Conservation (phyloP, 2,888 invertebrate species). For the Odontocolon sp. region DNA sequence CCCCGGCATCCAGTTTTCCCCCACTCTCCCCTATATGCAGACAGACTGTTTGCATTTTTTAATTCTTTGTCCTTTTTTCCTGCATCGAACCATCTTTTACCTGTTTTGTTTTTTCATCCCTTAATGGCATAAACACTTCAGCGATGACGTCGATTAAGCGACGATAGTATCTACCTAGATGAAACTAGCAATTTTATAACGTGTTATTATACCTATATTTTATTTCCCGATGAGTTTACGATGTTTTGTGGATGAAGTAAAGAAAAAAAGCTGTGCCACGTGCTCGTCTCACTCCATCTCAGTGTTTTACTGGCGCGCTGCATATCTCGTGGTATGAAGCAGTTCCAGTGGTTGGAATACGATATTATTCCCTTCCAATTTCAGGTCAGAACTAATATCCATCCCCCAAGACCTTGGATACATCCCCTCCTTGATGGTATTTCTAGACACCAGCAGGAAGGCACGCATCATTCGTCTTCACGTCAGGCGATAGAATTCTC, state of each 20-base stretch:
- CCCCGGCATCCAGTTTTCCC: no score
- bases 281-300: constrained; percentile 1
- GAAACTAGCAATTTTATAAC: background rate
- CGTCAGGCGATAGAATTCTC: constrained; percentile 49
- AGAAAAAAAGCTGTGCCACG: no score
- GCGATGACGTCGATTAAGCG: no score
- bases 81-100: no score
- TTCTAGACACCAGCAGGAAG: constrained; percentile 53
- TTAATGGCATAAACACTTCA: no score
- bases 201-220: background rate
- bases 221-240: background rate
- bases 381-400: constrained; percentile 57
- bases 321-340: constrained; percentile 54
- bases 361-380: constrained; percentile 57
- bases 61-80: no score
- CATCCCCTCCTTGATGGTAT: constrained; percentile 53
- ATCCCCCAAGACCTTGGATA: constrained; percentile 44
- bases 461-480: constrained; percentile 53
- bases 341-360: constrained; percentile 47
- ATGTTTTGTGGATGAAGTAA: no score
- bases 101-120: no score
- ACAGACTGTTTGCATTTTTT: no score
- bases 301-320: background rate
- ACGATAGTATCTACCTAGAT: no score
- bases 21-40: no score